Evolutionary conservation across 2,797 vertebrate species (phyloP), one percentile per base, ranked within the genome.

Genomic region (Notamacropus eugenii): DNA sequence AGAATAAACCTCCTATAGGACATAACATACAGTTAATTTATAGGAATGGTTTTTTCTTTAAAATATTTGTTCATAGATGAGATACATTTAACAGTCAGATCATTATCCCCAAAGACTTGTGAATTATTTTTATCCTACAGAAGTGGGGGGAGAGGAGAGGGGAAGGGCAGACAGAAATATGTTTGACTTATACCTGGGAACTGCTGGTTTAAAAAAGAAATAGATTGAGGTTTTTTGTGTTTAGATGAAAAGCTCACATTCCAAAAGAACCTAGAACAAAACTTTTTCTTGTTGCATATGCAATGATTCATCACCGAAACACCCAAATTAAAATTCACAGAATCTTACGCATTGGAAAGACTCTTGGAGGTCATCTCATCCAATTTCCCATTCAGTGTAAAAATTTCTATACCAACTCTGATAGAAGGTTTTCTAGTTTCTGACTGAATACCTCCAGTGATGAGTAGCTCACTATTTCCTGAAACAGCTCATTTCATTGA

Each of bases 261-360:
- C 52, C n/a, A 57, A 67, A 92, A 97, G 92, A 8, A 11, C 5
- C 93, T 28, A 58, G 67, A 93, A 96, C 92, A 95, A 92, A 55
- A 92, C 12, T 16, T 46, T 93, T 67, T 29, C 34, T 50, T 46
- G 29, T 24, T 94, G 92, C 52, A 90, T 19, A 56, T 92, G 90
- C 92, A n/a, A 67, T 50, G 29, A 4, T 3, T 34, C 28, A 31
- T 91, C 54, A 62, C 28, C 58, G 54, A 95, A 91, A 56, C 31
- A 40, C 24, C 50, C 90, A 55, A 34, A 92, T 94, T 57, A 62
- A 96, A 95, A 92, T 55, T 87, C 82, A 93, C 40, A 90, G 87
- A 91, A 90, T 82, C 46, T 55, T 54, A 93, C 55, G 92, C 31
- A 22, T 16, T 74, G 12, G 34, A 56, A 87, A 87, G 40, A 87